Base-by-base conservation (phyloP, 2,888 invertebrate genomes). In the Malthinus flaveolus region DNA sequence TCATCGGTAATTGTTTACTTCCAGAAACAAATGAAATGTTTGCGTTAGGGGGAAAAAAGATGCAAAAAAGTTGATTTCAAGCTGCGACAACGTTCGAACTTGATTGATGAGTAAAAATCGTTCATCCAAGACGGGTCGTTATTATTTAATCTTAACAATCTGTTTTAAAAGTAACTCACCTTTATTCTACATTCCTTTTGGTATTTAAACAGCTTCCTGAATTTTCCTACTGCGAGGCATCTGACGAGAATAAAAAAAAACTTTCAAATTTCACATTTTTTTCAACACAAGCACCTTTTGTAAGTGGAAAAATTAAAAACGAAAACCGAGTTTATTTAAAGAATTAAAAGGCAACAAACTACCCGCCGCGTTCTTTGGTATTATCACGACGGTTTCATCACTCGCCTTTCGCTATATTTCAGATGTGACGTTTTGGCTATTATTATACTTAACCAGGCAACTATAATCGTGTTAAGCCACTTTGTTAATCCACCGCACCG, bases 371-470 rank as follows among this genome's bases (percentile, higher is more conserved):
- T 32, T 48, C 37, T 39, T 45, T 42, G 45, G 35, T 56, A 35
- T 32, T 56, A 56, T 44, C 45, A 34, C 45, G 45, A 36, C 35
- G 35, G 53, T 49, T 55, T 49, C 49, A 35, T 50, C 50, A n/a
- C 46, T 51, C 56, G 45, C 50, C 48, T 37, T 51, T 52, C 44
- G 57, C 52, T 39, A 33, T 52, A 47, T 57, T 49, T 56, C 49
- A 49, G 49, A 56, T 57, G 52, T 59, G 59, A 59, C 59, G 59
- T 59, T 59, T 51, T 51, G 47, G 48, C 59, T 59, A 59, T 59
- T 59, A 59, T 59, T 59, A 59, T 59, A 55, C 59, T 45, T 56
- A 44, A 51, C 55, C 59, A 50, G 47, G 51, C 46, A 49, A 59
- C 49, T 55, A 45, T 45, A 56, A 56, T 46, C 46, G 46, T 39